A percentile compares a stretch with the other conserved stretches of the same genome.
Conservation (phyloP, 2,888 invertebrate species). For the Dolichopus griseipennis region DNA sequence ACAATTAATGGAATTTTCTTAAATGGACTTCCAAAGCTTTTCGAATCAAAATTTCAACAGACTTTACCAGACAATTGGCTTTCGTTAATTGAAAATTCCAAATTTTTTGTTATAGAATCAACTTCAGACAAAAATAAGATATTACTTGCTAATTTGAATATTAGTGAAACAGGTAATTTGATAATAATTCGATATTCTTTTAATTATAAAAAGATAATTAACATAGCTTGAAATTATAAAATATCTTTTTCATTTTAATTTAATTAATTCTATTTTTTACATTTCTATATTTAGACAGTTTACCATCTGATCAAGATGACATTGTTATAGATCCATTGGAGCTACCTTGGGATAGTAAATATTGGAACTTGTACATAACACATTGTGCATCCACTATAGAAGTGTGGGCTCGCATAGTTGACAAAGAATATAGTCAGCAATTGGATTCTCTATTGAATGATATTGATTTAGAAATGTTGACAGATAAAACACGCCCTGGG, state of each 20-base stretch:
- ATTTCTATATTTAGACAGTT: neutral
- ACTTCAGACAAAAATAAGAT: conserved; percentile 32
- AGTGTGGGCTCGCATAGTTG: conserved; percentile 59
- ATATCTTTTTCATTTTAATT: neutral
- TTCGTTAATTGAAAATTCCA: conserved; percentile 50
- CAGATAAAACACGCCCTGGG: conserved; percentile 28
- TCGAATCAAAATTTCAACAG: conserved; percentile 54
- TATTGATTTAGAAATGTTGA: conserved; percentile 44
- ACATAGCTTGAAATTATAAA: neutral
- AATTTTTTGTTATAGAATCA: conserved; percentile 44
- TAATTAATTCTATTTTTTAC: too few relatives aligned
- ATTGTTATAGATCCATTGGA: conserved; percentile 7
- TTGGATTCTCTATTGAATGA: conserved; percentile 47
- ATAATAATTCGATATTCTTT: too few relatives aligned
- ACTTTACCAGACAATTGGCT: conserved; percentile 63
- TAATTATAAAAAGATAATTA: too few relatives aligned
- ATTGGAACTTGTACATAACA: conserved; percentile 53
- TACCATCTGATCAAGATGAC: neutral
- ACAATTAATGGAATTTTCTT: conserved; percentile 53
- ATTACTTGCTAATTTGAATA: conserved; percentile 32
- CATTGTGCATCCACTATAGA: conserved; percentile 53
- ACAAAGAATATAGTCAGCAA: conserved; percentile 52
- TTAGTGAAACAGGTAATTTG: conserved; percentile 22
- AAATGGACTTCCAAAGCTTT: conserved; percentile 49
- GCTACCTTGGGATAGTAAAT: conserved; percentile 33